phyloP scores from a whole-genome alignment of 2,888 invertebrate genomes.

The Trichogramma dendrolimi region DNA sequence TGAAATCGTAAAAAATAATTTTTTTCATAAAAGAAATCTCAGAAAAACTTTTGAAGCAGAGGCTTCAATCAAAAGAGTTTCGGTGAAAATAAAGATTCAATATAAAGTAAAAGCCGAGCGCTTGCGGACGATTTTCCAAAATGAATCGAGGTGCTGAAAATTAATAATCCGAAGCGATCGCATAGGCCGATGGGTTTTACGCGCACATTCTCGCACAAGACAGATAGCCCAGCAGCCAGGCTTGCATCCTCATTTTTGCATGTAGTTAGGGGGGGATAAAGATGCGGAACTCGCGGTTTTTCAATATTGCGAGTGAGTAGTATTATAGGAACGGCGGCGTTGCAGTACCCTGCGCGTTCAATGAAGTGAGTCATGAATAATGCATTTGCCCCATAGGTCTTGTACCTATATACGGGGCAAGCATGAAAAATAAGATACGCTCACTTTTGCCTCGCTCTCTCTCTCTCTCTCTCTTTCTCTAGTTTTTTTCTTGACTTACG shows the following conservation, averaged over 20 bases:
- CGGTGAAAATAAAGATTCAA: no score
- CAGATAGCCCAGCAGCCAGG: background rate
- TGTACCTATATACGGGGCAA: background rate
- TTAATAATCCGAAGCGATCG: background rate
- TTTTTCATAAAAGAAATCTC: no score
- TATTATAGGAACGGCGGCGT: background rate
- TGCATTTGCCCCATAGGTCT: conserved; percentile 17
- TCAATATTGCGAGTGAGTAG: conserved; percentile 16
- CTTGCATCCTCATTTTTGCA: no score
- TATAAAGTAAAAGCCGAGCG: no score
- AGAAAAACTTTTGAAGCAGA: no score
- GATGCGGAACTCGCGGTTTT: conserved; percentile 15
- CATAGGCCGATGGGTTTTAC: background rate
- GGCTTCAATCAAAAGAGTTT: no score
- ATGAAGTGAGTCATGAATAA: conserved; percentile 22
- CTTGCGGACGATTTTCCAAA: no score
- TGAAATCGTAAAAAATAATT: no score
- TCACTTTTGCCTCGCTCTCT: no score
- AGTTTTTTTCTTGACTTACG: no score
- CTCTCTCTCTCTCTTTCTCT: no score
- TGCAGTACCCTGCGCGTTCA: conserved; percentile 14
- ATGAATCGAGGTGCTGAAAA: no score
- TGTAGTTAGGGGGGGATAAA: background rate
- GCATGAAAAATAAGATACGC: conserved; percentile 12
- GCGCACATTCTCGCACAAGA: background rate